A percentile compares a stretch with the other conserved stretches of the same genome.
Evolutionary conservation across 2,113 vertebrate genomes (phyloP).

Genomic region (Indri indri): DNA sequence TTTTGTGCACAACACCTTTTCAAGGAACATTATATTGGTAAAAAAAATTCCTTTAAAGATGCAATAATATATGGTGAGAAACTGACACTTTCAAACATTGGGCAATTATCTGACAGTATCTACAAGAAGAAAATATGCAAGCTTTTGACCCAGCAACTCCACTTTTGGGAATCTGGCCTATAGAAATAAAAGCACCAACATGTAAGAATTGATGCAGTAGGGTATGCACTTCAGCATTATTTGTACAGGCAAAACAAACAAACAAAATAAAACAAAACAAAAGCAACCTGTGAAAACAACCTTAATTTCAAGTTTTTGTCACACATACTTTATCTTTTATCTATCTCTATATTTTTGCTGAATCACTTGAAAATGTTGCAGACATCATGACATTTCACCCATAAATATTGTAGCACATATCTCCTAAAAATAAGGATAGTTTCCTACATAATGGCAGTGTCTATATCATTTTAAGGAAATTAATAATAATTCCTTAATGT

Average conservation of each 20-base stretch:
- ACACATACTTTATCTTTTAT: background rate
- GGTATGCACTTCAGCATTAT: background rate
- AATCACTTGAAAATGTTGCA: slow-evolving; percentile 37
- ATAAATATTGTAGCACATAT: background rate
- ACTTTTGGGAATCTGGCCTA: background rate
- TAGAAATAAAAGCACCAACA: background rate
- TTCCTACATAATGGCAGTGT: background rate
- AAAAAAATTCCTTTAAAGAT: background rate
- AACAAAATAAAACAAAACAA: background rate
- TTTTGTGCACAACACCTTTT: background rate
- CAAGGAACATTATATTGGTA: background rate
- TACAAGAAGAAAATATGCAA: background rate
- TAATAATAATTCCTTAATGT: background rate
- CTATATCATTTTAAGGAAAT: background rate
- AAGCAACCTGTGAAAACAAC: background rate
- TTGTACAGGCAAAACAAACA: background rate
- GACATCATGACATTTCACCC: background rate
- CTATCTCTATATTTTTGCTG: background rate
- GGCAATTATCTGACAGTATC: background rate
- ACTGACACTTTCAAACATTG: background rate
- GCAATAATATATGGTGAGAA: background rate
- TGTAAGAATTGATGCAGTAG: background rate
- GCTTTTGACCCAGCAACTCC: background rate
- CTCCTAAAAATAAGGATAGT: background rate
- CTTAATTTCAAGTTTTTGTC: background rate